Percentiles rank a stretch among this genome's conserved stretches.
Evolutionary conservation across 2,113 vertebrate species (phyloP).

Genomic region (Lucifuga dentata): DNA sequence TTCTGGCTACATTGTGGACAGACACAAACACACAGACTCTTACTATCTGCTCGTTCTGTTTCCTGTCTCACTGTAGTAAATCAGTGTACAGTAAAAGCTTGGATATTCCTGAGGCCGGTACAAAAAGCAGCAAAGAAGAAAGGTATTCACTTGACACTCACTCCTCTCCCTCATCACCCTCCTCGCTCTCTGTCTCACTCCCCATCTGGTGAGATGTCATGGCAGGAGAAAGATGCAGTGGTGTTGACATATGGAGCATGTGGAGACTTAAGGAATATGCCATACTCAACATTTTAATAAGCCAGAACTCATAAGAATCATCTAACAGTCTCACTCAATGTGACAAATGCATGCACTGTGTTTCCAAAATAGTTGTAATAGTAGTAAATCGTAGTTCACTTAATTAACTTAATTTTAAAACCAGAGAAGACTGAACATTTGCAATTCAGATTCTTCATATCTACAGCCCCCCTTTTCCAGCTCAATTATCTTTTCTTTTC

Average conservation of each 20-base stretch:
- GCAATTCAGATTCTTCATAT: constrained; percentile 44
- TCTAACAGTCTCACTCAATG: too few species aligned
- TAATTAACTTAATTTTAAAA: constrained; percentile 46
- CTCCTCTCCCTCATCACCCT: constrained; percentile 45
- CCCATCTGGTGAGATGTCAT: constrained; percentile 12
- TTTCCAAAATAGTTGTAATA: too few species aligned
- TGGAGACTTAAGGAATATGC: too few species aligned
- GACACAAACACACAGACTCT: constrained; percentile 54
- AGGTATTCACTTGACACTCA: constrained; percentile 88
- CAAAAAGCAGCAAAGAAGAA: constrained; percentile 97
- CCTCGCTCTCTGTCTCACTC: constrained; percentile 17
- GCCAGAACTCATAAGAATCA: not conserved
- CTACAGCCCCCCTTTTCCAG: constrained; percentile 24
- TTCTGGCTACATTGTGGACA: constrained; percentile 34
- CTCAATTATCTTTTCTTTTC: constrained; percentile 59
- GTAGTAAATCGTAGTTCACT: too few species aligned
- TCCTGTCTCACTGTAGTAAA: constrained; percentile 91
- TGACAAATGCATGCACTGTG: too few species aligned
- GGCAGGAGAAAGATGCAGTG: constrained; percentile 87
- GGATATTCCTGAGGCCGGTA: constrained; percentile 95
- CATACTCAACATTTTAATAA: too few species aligned
- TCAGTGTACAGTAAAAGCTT: constrained; percentile 99
- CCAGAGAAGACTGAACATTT: constrained; percentile 25
- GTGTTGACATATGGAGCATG: constrained; percentile 3
- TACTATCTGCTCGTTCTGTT: constrained; percentile 89